phyloP scores from a whole-genome alignment of 2,888 invertebrate genomes.

The Drosophila kokeensis region DNA sequence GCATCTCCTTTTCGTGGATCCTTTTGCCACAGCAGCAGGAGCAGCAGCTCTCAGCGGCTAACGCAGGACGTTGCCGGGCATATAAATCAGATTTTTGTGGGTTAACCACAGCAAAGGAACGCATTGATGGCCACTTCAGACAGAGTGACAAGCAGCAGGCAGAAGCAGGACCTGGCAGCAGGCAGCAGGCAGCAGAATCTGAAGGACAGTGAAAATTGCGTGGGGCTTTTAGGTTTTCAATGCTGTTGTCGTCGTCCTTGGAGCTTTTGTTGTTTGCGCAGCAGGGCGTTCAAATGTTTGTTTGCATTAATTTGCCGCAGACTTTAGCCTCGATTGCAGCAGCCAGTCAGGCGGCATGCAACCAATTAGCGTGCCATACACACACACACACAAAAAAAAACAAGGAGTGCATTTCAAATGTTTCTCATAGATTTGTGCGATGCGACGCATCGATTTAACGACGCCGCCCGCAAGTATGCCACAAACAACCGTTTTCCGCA shows the following conservation, averaged over 20 bases:
- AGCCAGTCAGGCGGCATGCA: constrained; percentile 33
- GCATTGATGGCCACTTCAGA: constrained; percentile 79
- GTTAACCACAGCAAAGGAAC: constrained; percentile 50
- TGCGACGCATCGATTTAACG: constrained; percentile 47
- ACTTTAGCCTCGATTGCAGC: constrained; percentile 48
- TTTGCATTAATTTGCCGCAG: constrained; percentile 80
- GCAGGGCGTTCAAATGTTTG: constrained; percentile 78
- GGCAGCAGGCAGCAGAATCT: not conserved
- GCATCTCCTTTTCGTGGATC: constrained; percentile 30
- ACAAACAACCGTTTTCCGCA: constrained; percentile 12
- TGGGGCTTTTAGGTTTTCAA: constrained; percentile 50
- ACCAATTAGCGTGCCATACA: constrained; percentile 58
- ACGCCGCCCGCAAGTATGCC: constrained; percentile 52
- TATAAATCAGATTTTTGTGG: constrained; percentile 76
- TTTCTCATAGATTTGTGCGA: constrained; percentile 23
- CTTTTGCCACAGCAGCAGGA: not conserved
- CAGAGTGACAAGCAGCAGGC: constrained; percentile 61
- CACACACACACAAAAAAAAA: constrained; percentile 11
- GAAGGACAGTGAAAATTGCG: constrained; percentile 64
- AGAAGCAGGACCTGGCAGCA: constrained; percentile 19
- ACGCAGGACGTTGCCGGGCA: constrained; percentile 73
- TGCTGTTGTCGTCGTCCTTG: constrained; percentile 21
- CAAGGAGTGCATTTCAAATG: constrained; percentile 15
- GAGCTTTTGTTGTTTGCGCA: constrained; percentile 53
- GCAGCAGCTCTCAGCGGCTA: constrained; percentile 9